Evolutionary conservation across 37 sponge, comb jelly and placozoan genomes (phyloP), one percentile per base, ranked within the genome.

Genomic region (Ephydatia muelleri): DNA sequence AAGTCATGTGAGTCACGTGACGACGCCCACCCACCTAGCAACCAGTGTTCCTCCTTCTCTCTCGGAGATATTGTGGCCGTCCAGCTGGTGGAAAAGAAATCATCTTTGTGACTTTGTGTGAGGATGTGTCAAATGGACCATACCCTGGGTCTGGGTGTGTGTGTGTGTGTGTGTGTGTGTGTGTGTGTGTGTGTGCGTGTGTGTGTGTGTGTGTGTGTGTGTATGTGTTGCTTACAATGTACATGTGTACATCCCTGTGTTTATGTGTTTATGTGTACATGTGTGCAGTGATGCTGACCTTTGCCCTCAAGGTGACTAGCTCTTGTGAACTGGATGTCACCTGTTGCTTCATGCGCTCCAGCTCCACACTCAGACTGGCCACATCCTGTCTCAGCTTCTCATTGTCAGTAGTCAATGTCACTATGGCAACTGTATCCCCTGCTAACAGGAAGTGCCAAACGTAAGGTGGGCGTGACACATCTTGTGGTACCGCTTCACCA

Each of bases 141-240:
- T 11, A 11, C 19, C 19, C 19, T 22, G 66, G 19, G 66, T 65
- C 66, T 65, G 14, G 19, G 66, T 65, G 66, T 65, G 19, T 22
- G 66, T 19, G 19, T 19, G 14, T 22, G 66, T 22, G 66, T 22
- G 66, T 22, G 19, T 65, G 19, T 22, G n/a, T n/a, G n/a, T n/a
- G n/a, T n/a, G n/a, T n/a, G n/a, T n/a, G n/a, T n/a, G n/a, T 73
- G 35, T 5, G 36, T 73, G 75, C 36, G 36, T 73, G 75, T 73
- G 75, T 73, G 75, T 73, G 75, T 73, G 75, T 73, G 36, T 29
- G 36, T 73, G 36, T 29, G 36, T 29, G 36, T 73, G 75, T 73
- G 75, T 73, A 38, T 8, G 36, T 29, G 35, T 30, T 4, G 32
- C 38, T 27, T 11, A 25, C 29, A 13, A 12, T 27, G 30, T 19